phyloP scores from a whole-genome alignment of 2,797 vertebrate genomes.

The Choloepus didactylus region DNA sequence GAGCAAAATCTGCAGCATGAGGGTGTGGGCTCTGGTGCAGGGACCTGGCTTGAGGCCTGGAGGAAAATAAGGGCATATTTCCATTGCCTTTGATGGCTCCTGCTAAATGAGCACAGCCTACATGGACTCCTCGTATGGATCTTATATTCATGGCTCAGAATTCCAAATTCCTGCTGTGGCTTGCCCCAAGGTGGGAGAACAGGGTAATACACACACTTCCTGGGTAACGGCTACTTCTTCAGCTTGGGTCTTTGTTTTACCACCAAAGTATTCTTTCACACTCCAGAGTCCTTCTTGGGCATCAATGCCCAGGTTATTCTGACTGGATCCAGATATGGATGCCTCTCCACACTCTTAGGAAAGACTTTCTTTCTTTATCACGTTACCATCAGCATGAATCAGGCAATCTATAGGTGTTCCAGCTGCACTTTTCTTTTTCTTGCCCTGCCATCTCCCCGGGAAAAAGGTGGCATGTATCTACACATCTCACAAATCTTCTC shows the following conservation, averaged over 20 bases:
- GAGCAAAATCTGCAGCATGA: neutral
- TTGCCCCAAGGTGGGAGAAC: neutral
- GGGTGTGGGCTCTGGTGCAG: neutral
- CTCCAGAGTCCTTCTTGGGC: neutral
- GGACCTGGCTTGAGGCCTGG: neutral
- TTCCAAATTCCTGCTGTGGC: fast-evolving
- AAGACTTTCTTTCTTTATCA: neutral
- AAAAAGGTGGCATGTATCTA: neutral
- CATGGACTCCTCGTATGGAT: neutral
- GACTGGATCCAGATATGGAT: neutral
- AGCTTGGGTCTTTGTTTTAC: neutral
- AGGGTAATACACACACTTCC: neutral
- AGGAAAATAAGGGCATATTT: neutral
- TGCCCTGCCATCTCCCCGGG: neutral
- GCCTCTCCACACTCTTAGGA: neutral
- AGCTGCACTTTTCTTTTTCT: neutral
- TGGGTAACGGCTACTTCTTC: neutral
- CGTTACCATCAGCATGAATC: neutral
- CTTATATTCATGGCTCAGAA: neutral
- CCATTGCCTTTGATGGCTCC: neutral
- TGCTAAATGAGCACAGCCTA: neutral
- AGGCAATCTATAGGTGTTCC: neutral
- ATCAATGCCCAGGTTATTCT: neutral
- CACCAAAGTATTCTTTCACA: neutral
- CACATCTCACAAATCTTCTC: neutral